Conservation (phyloP, 2,888 invertebrate species). For the Trichogramma evanescens region DNA sequence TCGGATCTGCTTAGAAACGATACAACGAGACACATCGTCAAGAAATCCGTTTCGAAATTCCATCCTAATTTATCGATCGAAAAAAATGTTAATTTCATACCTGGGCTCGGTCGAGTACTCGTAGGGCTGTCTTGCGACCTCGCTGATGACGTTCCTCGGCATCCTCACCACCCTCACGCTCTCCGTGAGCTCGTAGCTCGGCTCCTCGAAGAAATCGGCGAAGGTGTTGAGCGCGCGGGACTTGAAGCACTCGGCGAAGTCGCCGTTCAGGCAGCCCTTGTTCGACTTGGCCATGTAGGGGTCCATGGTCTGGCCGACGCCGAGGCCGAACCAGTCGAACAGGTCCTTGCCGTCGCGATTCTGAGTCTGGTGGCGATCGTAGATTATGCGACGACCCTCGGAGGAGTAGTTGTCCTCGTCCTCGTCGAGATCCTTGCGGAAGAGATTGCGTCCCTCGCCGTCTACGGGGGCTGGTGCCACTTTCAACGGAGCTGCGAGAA, state of each 20-base stretch:
- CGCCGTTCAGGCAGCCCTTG: slow-evolving; percentile 68
- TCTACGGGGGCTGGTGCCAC: too few species aligned
- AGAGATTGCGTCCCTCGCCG: too few species aligned
- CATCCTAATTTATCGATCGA: too few species aligned
- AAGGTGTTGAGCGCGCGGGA: slow-evolving; percentile 70
- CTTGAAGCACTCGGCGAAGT: slow-evolving; percentile 80
- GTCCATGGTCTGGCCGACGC: slow-evolving; percentile 66
- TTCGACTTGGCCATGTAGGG: slow-evolving; percentile 71
- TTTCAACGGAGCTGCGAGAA: too few species aligned
- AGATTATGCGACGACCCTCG: background rate
- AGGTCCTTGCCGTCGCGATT: slow-evolving; percentile 62
- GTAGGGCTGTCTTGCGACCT: slow-evolving; percentile 63
- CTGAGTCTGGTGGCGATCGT: slow-evolving; percentile 22
- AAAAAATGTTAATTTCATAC: slow-evolving; percentile 26
- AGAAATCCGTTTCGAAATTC: background rate
- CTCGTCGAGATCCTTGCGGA: slow-evolving; percentile 17
- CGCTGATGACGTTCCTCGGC: slow-evolving; percentile 62
- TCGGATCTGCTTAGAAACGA: slow-evolving; percentile 49
- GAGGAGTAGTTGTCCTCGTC: slow-evolving; percentile 7
- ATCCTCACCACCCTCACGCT: slow-evolving; percentile 66
- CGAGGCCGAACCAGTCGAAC: slow-evolving; percentile 74
- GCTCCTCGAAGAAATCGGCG: slow-evolving; percentile 70
- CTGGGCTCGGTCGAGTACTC: slow-evolving; percentile 64
- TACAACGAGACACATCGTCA: too few species aligned
- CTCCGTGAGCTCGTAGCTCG: slow-evolving; percentile 53